phyloP scores from a whole-genome alignment of 2,113 vertebrate genomes.

The Osmerus mordax region DNA sequence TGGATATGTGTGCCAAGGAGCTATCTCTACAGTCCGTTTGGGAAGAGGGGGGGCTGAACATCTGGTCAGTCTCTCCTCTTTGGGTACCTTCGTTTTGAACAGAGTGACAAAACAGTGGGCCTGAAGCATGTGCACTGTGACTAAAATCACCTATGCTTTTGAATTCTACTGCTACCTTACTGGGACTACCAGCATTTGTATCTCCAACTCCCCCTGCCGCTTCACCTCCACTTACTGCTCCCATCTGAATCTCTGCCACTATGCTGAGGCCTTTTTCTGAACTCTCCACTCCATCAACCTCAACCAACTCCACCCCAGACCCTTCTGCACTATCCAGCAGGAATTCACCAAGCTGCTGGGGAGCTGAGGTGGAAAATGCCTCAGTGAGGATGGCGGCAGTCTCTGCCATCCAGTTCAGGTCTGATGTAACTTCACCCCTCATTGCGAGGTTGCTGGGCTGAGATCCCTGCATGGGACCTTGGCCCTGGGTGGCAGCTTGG shows the following conservation, averaged over 20 bases:
- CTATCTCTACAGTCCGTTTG: slow-evolving; percentile 50
- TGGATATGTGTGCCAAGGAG: background rate
- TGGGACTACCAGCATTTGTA: slow-evolving; percentile 4
- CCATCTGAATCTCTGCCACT: slow-evolving; percentile 58
- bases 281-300: slow-evolving; percentile 6
- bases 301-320: background rate
- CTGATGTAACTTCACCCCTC: slow-evolving; percentile 40
- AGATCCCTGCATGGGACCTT: background rate
- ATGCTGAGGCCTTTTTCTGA: slow-evolving; percentile 20
- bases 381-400: slow-evolving; percentile 84
- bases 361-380: slow-evolving; percentile 70
- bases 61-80: slow-evolving; percentile 16
- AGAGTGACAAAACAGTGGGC: slow-evolving; percentile 1
- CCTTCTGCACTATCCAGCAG: slow-evolving; percentile 59
- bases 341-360: slow-evolving; percentile 56
- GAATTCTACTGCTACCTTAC: slow-evolving; percentile 60
- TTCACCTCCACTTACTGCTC: slow-evolving; percentile 24
- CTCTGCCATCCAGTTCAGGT: slow-evolving; percentile 87
- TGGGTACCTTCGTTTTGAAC: slow-evolving; percentile 26
- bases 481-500: slow-evolving; percentile 20
- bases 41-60: slow-evolving; percentile 6
- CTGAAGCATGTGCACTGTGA: background rate
- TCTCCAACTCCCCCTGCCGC: background rate
- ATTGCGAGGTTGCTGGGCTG: background rate
- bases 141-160: slow-evolving; percentile 27